Percentiles rank a stretch among this genome's conserved stretches.
phyloP scores from a whole-genome alignment of 2,797 vertebrate species.

The Poeciliopsis turneri region DNA sequence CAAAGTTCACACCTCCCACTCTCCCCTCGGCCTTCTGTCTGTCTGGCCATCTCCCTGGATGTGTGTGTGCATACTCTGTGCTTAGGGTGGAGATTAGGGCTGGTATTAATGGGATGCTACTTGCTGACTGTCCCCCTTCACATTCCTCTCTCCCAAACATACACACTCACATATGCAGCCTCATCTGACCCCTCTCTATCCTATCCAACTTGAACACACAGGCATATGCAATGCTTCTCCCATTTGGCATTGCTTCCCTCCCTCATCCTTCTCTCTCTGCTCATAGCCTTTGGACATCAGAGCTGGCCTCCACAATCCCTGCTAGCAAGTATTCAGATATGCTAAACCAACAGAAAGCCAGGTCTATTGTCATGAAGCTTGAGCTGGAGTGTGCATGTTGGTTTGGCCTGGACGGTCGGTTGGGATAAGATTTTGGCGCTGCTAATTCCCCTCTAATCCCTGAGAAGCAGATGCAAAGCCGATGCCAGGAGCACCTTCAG shows the following conservation, averaged over 20 bases:
- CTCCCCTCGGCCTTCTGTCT: constrained; percentile 16
- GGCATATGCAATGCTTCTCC: constrained; percentile 36
- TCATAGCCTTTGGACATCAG: constrained; percentile 62
- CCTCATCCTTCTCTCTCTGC: constrained; percentile 27
- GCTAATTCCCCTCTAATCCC: constrained; percentile 77
- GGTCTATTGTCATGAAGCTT: constrained; percentile 72
- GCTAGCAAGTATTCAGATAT: constrained; percentile 67
- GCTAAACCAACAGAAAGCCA: constrained; percentile 71
- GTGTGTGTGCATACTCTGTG: constrained; percentile 47
- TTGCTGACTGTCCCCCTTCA: constrained; percentile 54
- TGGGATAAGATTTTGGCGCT: constrained; percentile 76
- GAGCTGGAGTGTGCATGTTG: constrained; percentile 73
- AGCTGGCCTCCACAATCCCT: constrained; percentile 62
- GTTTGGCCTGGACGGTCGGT: constrained; percentile 70
- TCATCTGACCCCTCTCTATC: constrained; percentile 45
- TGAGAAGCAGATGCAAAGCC: constrained; percentile 62
- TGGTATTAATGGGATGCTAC: constrained; percentile 73
- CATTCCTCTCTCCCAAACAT: constrained; percentile 73
- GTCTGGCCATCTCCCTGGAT: constrained; percentile 29
- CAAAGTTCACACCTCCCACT: constrained; percentile 14
- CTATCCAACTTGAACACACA: constrained; percentile 36
- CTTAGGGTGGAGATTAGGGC: constrained; percentile 70
- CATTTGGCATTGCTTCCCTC: constrained; percentile 42
- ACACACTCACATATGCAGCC: constrained; percentile 51
- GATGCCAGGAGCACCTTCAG: constrained; percentile 58